Base-by-base conservation (phyloP, 2,888 invertebrate genomes). In the Empis livida region DNA sequence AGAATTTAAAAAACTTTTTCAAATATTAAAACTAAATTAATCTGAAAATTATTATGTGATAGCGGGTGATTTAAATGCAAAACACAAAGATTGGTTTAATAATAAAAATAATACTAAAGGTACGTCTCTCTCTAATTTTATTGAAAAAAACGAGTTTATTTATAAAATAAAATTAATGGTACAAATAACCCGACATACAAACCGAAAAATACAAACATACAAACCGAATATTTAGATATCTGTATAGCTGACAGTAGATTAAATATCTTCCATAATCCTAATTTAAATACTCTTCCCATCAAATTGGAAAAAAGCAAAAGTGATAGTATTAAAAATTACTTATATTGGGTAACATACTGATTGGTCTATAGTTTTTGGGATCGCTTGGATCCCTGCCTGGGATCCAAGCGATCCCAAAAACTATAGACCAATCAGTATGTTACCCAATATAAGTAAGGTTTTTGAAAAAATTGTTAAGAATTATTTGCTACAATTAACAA, bases 201-300 rank as follows among this genome's bases (percentile, higher is more conserved):
- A 3, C 3, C 37, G 8, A 31, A 38, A 44, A 42, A 42, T 37
- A 42, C 44, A n/a, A n/a, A n/a, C n/a, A n/a, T n/a, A n/a, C n/a
- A n/a, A n/a, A n/a, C n/a, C n/a, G n/a, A n/a, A 39, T 48, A 48
- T 44, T 42, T 48, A 27, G 47, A 47, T 10, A 23, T 43, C 39
- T 43, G 43, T 15, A 48, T 48, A 11, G 38, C 42, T 20, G 44
- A 48, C 16, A 14, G 4, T 5, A 20, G 20, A 20, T 20, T 20
- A 20, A 20, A 20, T 20, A 20, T 20, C 3, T 20, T 20, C 5
- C 20, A 20, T 20, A 20, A 20, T 20, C 20, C 20, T 20, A 20
- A 20, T 20, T 20, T 20, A 20, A 20, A 20, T 20, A 20, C 20
- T 20, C 20, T 20, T 5, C 5, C 35, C 35, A 3, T n/a, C 10